Evolutionary conservation across 2,113 vertebrate genomes (phyloP).

Genomic region (Mus pahari): DNA sequence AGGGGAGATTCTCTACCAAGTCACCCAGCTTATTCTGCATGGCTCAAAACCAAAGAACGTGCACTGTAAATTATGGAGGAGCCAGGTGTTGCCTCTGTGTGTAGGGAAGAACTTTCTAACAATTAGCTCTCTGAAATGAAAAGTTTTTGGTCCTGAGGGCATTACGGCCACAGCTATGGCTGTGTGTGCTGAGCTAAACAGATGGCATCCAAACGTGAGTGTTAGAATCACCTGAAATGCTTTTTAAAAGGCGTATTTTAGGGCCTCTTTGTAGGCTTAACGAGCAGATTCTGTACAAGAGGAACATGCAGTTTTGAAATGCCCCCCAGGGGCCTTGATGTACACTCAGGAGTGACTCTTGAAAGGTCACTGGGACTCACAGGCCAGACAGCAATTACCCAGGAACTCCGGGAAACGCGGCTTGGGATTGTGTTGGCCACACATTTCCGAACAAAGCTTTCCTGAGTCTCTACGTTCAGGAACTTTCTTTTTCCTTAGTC

Average conservation of each 20-base stretch:
- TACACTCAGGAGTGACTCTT: neutral
- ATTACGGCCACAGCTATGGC: neutral
- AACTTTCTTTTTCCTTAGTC: neutral
- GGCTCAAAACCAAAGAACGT: neutral
- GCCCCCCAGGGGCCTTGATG: neutral
- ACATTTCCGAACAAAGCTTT: neutral
- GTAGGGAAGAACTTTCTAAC: slow-evolving; percentile 25
- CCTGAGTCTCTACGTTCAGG: neutral
- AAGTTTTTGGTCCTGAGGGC: neutral
- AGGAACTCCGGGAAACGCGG: neutral
- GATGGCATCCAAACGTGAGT: neutral
- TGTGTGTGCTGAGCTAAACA: neutral
- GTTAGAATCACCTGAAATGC: neutral
- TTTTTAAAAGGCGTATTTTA: neutral
- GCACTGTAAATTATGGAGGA: neutral
- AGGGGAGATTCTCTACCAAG: neutral
- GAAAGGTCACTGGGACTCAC: neutral
- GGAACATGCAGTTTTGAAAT: neutral
- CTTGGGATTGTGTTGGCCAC: neutral
- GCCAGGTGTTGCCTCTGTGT: neutral
- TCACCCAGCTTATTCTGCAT: neutral
- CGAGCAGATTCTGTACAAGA: neutral
- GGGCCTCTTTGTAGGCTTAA: neutral
- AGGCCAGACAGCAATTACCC: neutral
- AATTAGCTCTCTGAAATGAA: neutral